Evolutionary conservation across 1,140 invertebrate species (phyloP), one percentile per base, ranked within the genome.

Genomic region (Drosophila ananassae): DNA sequence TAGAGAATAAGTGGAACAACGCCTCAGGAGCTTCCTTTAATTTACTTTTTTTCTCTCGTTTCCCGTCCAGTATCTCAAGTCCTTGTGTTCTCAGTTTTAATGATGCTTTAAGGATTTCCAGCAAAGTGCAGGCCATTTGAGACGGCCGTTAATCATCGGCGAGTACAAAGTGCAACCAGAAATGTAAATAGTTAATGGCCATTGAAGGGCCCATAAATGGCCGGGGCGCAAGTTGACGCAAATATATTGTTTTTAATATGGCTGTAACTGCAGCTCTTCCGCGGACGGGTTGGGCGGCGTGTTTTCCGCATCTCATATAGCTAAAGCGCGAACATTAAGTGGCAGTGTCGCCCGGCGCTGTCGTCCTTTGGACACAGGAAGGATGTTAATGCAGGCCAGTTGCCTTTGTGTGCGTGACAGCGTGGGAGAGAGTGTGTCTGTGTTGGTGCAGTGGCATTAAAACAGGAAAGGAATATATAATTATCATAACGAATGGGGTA

Each of bases 241-340:
- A 80, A 83, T 79, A 79, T 83, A 83, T 84, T 84, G 76, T 76
- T 84, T 83, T 83, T 66, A 79, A 84, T 79, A 79, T 79, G 72
- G 39, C 72, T 39, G 48, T 17, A 32, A 59, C 39, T 74, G 72
- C 60, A 44, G 52, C 37, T 47, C 10, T 21, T 10, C 13, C 8
- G 6, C 8, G 37, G 47, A 44, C 13, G 41, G 6, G 41, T 62
- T 48, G 41, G 25, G 51, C 55, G 12, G 53, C 25, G 41, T n/a
- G 46, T 60, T 9, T 64, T 46, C 46, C 51, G 74, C 58, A 77
- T 48, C 54, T 85, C 52, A 77, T 77, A 66, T 81, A 80, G 78
- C 69, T 76, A 68, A 82, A 87, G 78, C 78, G 78, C 82, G 71
- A 87, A 81, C 71, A 68, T 80, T 85, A 85, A 85, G 82, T 87